Evolutionary conservation across 2,113 vertebrate species (phyloP).

Genomic region (Poecile atricapillus): DNA sequence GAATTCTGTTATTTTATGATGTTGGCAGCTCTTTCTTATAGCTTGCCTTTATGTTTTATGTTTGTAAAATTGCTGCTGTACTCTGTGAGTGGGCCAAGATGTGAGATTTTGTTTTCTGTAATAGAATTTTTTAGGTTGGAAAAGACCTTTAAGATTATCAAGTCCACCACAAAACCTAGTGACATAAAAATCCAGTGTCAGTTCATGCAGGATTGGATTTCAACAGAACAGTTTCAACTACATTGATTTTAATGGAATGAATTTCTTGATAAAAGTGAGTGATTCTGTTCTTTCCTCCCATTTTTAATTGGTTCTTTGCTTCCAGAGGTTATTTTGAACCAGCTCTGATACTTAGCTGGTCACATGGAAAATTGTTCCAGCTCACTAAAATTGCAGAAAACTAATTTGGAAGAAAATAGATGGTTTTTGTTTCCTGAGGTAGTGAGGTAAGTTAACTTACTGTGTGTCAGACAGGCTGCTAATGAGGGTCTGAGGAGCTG

Average conservation of each 20-base stretch:
- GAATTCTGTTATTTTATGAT: not conserved
- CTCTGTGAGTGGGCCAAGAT: not conserved
- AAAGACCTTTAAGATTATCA: not conserved
- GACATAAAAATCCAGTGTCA: not conserved
- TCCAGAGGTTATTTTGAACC: not conserved
- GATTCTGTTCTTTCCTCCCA: not conserved
- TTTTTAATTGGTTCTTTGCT: not conserved
- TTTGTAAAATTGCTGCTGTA: not conserved
- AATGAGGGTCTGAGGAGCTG: not conserved
- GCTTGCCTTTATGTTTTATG: not conserved
- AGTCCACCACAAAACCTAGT: not conserved
- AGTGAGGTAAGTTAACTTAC: not conserved
- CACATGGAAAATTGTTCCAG: not conserved
- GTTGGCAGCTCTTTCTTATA: not conserved
- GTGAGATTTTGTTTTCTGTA: not conserved
- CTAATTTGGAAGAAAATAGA: not conserved
- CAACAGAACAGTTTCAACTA: not conserved
- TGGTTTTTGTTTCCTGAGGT: not conserved
- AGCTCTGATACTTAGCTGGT: not conserved
- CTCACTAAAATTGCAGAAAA: not conserved
- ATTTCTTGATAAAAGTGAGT: not conserved
- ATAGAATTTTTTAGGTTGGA: not conserved
- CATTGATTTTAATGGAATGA: not conserved
- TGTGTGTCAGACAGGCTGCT: not conserved
- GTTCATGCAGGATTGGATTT: not conserved